Base-by-base conservation (phyloP, 2,797 vertebrate species). In the Champsocephalus esox region DNA sequence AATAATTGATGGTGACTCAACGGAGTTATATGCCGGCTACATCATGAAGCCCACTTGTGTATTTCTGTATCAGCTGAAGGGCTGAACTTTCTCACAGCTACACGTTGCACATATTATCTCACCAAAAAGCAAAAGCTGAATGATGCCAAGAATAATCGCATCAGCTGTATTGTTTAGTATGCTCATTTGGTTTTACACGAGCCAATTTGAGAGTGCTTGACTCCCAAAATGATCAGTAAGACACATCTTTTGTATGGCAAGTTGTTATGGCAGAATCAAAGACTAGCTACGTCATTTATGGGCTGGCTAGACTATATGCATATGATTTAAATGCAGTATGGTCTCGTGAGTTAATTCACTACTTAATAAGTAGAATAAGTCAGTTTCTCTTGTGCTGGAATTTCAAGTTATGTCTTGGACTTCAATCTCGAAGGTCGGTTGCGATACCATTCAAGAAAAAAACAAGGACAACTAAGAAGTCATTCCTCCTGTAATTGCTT, bases 1-100 rank as follows among this genome's bases (percentile, higher is more conserved):
- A 82, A 70, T 73, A 80, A 80, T 80, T 66, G 75, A 81, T 79
- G 75, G 87, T 84, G 88, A 91, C 83, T 90, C 88, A 83, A 84
- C 72, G 70, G 66, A 67, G 63, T 75, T 76, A 87, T 77, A 73
- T 43, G 32, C 51, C 2, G 9, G 69, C 68, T 61, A 58, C 41
- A 72, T 64, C 54, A 14, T 61, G 70, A 71, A 75, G 80, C 73
- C 52, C 76, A 58, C 43, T 62, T 21, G 59, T 68, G 68, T 68
- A 46, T 84, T 75, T 73, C 57, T 46, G 34, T 24, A 49, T 77
- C 51, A 77, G 69, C 75, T 73, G 58, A 17, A 52, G 16, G 73
- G 34, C 69, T 75, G 24, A 52, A 24, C 46, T 60, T 51, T 59
- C 24, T 75, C 60, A 46, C 11, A 38, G 48, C 55, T 52, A 24